Conservation (phyloP, 92 coral and sea anemone species). For the Epizoanthus stellaris region DNA sequence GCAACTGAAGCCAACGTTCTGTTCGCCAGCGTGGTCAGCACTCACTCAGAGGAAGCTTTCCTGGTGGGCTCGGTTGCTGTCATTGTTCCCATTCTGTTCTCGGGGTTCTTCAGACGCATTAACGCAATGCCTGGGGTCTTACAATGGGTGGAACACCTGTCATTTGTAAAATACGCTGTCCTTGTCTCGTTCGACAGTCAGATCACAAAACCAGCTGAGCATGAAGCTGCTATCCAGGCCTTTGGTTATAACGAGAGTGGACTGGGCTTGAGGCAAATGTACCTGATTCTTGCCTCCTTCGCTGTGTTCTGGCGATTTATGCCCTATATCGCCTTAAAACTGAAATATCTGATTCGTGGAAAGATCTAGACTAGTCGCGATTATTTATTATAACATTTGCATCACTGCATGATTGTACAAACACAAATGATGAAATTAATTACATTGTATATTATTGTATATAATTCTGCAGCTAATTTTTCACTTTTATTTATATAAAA, state of each 20-base stretch:
- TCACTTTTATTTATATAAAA: too few relatives aligned
- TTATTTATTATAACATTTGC: too few relatives aligned
- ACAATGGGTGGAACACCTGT: constrained; percentile 42
- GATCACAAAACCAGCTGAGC: not conserved
- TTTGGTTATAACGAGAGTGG: constrained; percentile 22
- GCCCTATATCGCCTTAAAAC: constrained; percentile 32
- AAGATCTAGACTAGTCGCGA: not conserved
- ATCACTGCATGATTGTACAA: too few relatives aligned
- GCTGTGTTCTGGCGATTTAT: constrained; percentile 33
- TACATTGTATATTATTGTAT: too few relatives aligned
- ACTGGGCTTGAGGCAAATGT: constrained; percentile 20
- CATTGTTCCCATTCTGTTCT: constrained; percentile 29
- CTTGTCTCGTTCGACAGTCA: constrained; percentile 33
- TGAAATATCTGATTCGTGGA: constrained; percentile 26
- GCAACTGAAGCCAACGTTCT: constrained; percentile 34
- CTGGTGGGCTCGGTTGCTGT: constrained; percentile 28
- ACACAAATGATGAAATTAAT: too few relatives aligned
- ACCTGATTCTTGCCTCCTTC: constrained; percentile 1
- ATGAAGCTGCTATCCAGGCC: constrained; percentile 22
- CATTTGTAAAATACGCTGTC: constrained; percentile 31
- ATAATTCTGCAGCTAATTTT: too few relatives aligned
- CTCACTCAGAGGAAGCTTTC: constrained; percentile 29
- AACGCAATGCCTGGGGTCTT: constrained; percentile 26
- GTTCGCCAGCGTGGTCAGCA: constrained; percentile 40
- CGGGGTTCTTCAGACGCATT: constrained; percentile 40